Evolutionary conservation across 2,888 invertebrate genomes (phyloP).

Genomic region (Horisme vitalbata): DNA sequence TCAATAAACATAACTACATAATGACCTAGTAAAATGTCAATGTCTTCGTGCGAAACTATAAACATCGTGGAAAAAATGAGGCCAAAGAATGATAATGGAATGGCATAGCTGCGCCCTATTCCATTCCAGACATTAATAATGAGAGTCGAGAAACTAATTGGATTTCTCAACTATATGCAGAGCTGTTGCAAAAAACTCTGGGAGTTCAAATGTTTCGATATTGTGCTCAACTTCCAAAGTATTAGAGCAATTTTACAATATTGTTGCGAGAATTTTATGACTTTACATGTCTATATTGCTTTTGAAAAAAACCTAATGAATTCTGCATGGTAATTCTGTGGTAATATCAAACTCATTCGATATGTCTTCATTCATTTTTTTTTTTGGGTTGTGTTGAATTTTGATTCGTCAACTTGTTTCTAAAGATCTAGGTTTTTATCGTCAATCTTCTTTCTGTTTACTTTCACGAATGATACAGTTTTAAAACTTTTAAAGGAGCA

Average conservation of each 20-base stretch:
- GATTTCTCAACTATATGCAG: conserved; percentile 4
- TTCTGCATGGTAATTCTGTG: not conserved
- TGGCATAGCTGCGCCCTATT: conserved; percentile 37
- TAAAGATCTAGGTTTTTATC: too few relatives aligned
- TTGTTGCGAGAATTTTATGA: not conserved
- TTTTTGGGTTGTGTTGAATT: not conserved
- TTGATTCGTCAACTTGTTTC: not conserved
- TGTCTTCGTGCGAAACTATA: conserved; percentile 41
- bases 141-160: conserved; percentile 4
- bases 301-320: not conserved
- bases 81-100: conserved; percentile 42
- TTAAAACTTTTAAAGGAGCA: too few relatives aligned
- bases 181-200: not conserved
- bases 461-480: too few relatives aligned
- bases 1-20: not conserved
- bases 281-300: not conserved
- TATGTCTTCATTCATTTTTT: not conserved
- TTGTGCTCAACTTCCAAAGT: conserved; percentile 3
- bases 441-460: too few relatives aligned
- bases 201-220: conserved; percentile 1
- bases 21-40: conserved; percentile 39
- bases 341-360: not conserved
- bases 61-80: conserved; percentile 39
- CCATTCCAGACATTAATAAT: conserved; percentile 25
- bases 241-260: conserved; percentile 5